Percentiles rank a stretch among this genome's conserved stretches.
Evolutionary conservation across 2,797 vertebrate genomes (phyloP).

Genomic region (Alca torda): DNA sequence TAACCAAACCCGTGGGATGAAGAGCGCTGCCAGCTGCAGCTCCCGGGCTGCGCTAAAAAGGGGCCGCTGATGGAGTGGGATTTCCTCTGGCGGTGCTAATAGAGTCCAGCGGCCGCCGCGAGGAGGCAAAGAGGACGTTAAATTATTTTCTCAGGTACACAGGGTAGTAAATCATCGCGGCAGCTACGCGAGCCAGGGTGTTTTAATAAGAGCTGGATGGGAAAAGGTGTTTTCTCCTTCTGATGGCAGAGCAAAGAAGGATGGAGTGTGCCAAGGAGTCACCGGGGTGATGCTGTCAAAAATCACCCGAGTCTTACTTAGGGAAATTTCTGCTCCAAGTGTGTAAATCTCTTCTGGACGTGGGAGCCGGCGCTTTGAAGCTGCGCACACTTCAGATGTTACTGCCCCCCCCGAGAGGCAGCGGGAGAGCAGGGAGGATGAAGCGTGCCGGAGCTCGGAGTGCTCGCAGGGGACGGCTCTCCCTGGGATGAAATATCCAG

Average conservation of each 20-base stretch:
- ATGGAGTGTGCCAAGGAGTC: background rate
- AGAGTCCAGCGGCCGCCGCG: accelerated
- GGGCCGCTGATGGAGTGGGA: accelerated
- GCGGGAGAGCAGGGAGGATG: background rate
- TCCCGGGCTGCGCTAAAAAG: background rate
- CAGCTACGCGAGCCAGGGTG: accelerated
- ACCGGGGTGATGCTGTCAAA: background rate
- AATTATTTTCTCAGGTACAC: background rate
- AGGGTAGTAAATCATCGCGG: background rate
- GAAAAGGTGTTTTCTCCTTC: background rate
- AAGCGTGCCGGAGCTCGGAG: background rate
- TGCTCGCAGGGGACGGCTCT: background rate
- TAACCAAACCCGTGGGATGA: background rate
- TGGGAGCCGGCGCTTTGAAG: background rate
- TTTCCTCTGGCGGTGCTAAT: background rate
- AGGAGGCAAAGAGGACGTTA: background rate
- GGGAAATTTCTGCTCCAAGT: background rate
- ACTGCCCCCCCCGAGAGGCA: background rate
- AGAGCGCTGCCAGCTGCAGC: background rate
- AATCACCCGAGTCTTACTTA: background rate
- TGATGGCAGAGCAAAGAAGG: background rate
- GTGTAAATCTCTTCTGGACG: background rate
- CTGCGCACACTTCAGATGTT: background rate
- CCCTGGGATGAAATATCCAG: background rate
- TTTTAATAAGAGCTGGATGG: background rate